Base-by-base conservation (phyloP, 1,140 invertebrate species). In the Drosophila persimilis region DNA sequence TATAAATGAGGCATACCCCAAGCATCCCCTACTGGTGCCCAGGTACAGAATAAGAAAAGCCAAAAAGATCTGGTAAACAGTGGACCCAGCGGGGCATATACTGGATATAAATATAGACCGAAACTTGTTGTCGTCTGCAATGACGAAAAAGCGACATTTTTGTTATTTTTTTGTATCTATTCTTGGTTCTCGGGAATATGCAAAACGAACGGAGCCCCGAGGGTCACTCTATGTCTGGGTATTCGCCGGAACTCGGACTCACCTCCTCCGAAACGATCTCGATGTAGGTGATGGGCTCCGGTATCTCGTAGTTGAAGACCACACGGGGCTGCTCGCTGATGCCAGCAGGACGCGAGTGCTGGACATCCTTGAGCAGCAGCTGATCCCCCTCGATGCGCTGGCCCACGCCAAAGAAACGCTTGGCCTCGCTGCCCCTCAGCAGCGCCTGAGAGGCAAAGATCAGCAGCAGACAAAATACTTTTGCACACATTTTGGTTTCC, bases 261-360 rank as follows among this genome's bases (percentile, higher is more conserved):
- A 90, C 89, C 70, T 89, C 79, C 29, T 90, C 80, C 0, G 89
- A 88, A 7, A 58, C 9, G 8, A 90, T 85, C 70, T 89, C 72
- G 24, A 90, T 73, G 29, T 71, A 88, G 26, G 81, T 90, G 35
- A 90, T 90, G 9, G 89, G 81, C 31, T 90, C 81, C 11, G 11
- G 44, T 15, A 90, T 65, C 15, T 80, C 77, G 51, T 90, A 90
- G 5, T 70, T 84, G 45, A 90, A 90, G 20, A 45, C 29, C 48
- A 90, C 77, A 9, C 52, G 67, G 6, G 81, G 72, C 24, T 73
- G 54, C 9, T 90, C 66, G n/a, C 44, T 67, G 20, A 29, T 35
- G 6, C 59, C 45, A 24, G 64, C 73, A 2, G 73, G 76, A 56
- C 79, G 81, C 8, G 85, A 76, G 48, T 79, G 70, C 7, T 58